Conservation (phyloP, 2,888 invertebrate genomes). For the Conops quadrifasciatus region DNA sequence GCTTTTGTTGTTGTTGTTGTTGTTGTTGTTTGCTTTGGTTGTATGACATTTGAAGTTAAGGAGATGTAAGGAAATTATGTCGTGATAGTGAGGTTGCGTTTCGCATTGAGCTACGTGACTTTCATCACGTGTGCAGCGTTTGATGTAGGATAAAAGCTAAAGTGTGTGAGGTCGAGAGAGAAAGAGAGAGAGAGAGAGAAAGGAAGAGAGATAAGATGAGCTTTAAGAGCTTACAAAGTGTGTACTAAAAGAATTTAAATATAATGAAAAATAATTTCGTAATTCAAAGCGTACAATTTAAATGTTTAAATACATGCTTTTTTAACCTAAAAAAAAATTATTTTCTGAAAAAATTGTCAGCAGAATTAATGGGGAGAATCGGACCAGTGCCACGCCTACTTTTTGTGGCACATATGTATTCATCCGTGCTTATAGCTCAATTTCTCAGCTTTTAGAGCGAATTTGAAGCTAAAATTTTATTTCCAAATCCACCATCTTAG, state of each 20-base stretch:
- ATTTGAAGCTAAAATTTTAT: too few species aligned
- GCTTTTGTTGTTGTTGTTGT: not conserved
- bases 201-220: not conserved
- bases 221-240: not conserved
- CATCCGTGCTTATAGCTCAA: too few species aligned
- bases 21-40: not conserved
- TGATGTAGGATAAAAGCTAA: not conserved
- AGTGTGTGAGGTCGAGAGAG: not conserved
- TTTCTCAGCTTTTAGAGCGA: too few species aligned
- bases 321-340: too few species aligned
- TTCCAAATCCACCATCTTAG: too few species aligned
- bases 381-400: too few species aligned
- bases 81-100: not conserved
- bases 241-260: too few species aligned
- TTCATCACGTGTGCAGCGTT: not conserved
- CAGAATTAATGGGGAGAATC: too few species aligned
- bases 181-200: not conserved
- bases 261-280: too few species aligned
- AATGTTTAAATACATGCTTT: not conserved
- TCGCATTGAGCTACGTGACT: constrained; percentile 4
- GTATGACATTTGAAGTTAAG: not conserved
- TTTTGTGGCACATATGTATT: too few species aligned
- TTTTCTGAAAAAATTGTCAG: too few species aligned
- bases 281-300: too few species aligned
- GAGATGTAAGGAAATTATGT: not conserved